Conservation (phyloP, 35 echinoderm and acorn worm genomes). For the Lytechinus variegatus region DNA sequence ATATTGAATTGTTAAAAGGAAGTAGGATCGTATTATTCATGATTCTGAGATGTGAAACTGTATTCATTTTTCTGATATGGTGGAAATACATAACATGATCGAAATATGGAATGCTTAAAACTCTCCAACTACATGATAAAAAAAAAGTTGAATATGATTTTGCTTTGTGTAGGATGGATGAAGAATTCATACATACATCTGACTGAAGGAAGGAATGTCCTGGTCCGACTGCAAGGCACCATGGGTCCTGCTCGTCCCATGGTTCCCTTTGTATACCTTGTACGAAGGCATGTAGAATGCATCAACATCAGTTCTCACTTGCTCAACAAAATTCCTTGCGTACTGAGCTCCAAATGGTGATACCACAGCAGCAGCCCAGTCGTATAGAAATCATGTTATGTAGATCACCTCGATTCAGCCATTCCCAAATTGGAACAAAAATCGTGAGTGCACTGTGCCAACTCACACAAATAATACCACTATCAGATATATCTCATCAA, state of each 20-base stretch:
- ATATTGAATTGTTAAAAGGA: too few relatives aligned
- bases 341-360: background rate
- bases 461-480: background rate
- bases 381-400: conserved; percentile 19
- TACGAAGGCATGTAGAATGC: conserved; percentile 24
- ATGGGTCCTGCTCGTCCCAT: conserved; percentile 7
- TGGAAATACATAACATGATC: too few relatives aligned
- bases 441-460: background rate
- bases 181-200: conserved; percentile 3
- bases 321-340: conserved; percentile 10
- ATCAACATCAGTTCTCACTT: conserved; percentile 20
- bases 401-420: conserved; percentile 17
- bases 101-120: too few relatives aligned
- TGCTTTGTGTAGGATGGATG: background rate
- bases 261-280: conserved; percentile 14
- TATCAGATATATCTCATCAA: background rate
- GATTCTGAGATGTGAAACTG: too few relatives aligned
- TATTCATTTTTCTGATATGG: too few relatives aligned
- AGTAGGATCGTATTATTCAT: too few relatives aligned
- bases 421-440: background rate
- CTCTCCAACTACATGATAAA: background rate
- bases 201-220: background rate
- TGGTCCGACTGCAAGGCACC: conserved; percentile 4
- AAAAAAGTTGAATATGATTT: background rate
- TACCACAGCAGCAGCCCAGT: background rate